phyloP scores from a whole-genome alignment of 2,888 invertebrate species.

The Drosophila prolongata region DNA sequence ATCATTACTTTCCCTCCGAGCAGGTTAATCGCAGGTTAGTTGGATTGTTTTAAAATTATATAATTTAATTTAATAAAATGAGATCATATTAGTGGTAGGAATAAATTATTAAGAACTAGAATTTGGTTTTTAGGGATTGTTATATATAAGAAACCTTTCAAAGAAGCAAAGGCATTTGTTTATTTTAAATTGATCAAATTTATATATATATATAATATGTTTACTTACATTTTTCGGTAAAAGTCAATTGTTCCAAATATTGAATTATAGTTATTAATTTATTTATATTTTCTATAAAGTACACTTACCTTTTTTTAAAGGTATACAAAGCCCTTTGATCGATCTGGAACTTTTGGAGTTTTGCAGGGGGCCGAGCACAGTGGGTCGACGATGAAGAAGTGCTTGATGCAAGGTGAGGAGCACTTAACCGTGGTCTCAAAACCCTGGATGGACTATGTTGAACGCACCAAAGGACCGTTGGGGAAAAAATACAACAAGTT shows the following conservation, averaged over 20 bases:
- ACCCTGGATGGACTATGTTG: conserved; percentile 5
- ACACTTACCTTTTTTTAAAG: neutral
- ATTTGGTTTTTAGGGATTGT: too few relatives aligned
- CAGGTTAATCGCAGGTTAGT: conserved; percentile 70
- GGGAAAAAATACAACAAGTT: conserved; percentile 48
- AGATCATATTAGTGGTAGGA: neutral
- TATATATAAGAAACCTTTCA: too few relatives aligned
- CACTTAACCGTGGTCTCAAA: conserved; percentile 6
- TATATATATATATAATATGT: too few relatives aligned
- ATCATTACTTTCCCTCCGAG: conserved; percentile 78
- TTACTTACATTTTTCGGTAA: too few relatives aligned
- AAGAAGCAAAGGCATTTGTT: too few relatives aligned
- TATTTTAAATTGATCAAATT: too few relatives aligned
- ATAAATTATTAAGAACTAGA: too few relatives aligned
- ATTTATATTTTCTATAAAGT: too few relatives aligned
- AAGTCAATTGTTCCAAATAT: too few relatives aligned
- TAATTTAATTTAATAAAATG: too few relatives aligned
- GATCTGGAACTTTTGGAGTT: neutral
- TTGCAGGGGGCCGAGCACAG: neutral
- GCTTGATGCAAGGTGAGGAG: conserved; percentile 1
- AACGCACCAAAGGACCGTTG: conserved; percentile 3
- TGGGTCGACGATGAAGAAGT: conserved; percentile 5
- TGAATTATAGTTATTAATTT: too few relatives aligned
- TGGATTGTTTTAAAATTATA: neutral
- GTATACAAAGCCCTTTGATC: conserved; percentile 5